Base-by-base conservation (phyloP, 2,113 vertebrate species). In the Corydoras maculifer region DNA sequence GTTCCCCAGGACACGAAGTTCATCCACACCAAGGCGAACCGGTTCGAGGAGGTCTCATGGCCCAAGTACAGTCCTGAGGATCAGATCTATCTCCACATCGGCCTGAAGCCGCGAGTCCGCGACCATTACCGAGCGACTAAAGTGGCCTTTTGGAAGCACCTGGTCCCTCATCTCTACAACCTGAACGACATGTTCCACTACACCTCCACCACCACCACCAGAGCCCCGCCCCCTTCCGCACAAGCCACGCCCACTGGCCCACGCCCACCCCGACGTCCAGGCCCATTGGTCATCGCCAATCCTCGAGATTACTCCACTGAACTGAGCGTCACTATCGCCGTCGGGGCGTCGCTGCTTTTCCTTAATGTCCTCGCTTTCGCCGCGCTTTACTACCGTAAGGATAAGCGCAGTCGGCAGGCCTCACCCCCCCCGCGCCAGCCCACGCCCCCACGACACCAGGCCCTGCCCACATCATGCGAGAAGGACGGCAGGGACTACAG, bases 71-170 rank as follows among this genome's bases (percentile, higher is more conserved):
- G 95, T 77, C 97, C 96, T 71, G 94, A 91, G 0, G 96, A 99
- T 85, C 97, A 99, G 86, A 88, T 97, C 10, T 99, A 99, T 84
- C 84, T 99, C 70, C 97, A 99, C 88, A 98, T 99, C 0, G 97
- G 97, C 70, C 90, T 99, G 75, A 99, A 99, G 84, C 97, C 97
- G 9, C 91, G 97, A 1, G 94, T 98, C 70, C 93, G 96, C 0
- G 97, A 99, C 82, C 97, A 99, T 85, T 99, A 99, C 83, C 93
- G 97, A 3, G 97, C 97, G 79, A 98, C 95, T 58, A 99, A 99
- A 83, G 97, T 99, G 75, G 96, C 96, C 78, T 97, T 43, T 43
- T 43, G 35, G 35, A 43, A 43, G 35, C 35, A 43, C 7, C 35
- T 43, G 35, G 35, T 43, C 62, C 97, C 97, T 29, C 96, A 99